phyloP scores from a whole-genome alignment of 2,797 vertebrate genomes.

The Margarornis squamiger region DNA sequence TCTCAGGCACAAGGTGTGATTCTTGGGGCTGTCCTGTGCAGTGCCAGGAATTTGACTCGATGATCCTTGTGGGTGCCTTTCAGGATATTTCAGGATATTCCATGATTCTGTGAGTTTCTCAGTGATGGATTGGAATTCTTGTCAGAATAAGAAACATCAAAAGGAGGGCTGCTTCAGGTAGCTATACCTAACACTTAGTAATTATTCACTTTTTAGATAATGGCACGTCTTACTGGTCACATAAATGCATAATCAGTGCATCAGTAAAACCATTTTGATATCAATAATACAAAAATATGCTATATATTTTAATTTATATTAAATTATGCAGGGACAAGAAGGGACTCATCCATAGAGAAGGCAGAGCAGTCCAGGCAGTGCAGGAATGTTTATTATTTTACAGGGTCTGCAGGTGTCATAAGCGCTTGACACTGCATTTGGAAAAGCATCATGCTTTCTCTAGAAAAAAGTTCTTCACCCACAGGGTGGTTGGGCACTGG shows the following conservation, averaged over 20 bases:
- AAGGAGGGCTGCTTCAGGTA: not conserved
- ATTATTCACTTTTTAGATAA: not conserved
- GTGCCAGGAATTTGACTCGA: fast-evolving
- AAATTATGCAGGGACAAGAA: not conserved
- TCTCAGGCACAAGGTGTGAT: not conserved
- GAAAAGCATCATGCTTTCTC: not conserved
- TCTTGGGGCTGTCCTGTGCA: not conserved
- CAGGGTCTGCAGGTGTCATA: not conserved
- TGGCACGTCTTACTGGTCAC: not conserved
- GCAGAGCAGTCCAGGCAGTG: not conserved
- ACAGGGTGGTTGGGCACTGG: not conserved
- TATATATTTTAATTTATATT: not conserved
- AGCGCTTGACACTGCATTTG: not conserved
- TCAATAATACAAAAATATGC: not conserved
- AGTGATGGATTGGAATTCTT: not conserved
- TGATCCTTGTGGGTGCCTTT: not conserved
- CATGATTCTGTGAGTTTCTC: not conserved
- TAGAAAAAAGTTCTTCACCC: not conserved
- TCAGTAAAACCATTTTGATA: not conserved
- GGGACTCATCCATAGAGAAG: not conserved
- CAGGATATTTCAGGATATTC: not conserved
- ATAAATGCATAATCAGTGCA: not conserved
- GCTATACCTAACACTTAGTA: not conserved
- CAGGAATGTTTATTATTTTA: not conserved
- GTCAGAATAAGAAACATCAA: not conserved